Evolutionary conservation across 2,797 vertebrate species (phyloP).

Genomic region (Tapirus indicus): DNA sequence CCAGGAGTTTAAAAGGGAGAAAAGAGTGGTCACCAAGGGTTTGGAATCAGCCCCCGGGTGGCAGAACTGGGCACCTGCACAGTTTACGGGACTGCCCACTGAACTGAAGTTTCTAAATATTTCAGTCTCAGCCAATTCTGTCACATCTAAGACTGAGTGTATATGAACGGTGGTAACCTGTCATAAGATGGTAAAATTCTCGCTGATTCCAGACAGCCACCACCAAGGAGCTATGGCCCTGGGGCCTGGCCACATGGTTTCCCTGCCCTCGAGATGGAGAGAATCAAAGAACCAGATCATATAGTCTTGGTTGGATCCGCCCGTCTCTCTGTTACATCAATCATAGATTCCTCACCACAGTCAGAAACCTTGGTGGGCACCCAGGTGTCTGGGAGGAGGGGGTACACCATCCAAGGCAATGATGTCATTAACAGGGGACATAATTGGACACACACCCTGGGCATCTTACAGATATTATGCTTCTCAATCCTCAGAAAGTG

Average conservation of each 20-base stretch:
- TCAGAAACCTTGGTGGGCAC: not conserved
- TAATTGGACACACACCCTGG: not conserved
- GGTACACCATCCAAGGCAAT: not conserved
- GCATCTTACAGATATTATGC: not conserved
- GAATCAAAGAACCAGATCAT: not conserved
- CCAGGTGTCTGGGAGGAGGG: not conserved
- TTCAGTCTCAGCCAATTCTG: not conserved
- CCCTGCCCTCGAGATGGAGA: not conserved
- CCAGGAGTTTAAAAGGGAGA: not conserved
- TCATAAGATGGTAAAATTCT: not conserved
- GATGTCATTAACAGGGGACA: not conserved
- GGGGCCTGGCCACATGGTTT: not conserved
- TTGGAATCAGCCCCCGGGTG: not conserved
- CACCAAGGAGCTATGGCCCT: not conserved
- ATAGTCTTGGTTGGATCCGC: not conserved
- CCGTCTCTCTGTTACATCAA: not conserved
- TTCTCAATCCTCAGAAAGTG: not conserved
- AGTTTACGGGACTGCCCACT: not conserved
- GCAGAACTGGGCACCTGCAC: not conserved
- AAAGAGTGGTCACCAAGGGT: not conserved
- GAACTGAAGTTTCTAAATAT: not conserved
- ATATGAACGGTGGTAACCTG: not conserved
- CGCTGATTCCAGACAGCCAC: not conserved
- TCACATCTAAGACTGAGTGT: not conserved
- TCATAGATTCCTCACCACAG: not conserved